These are phyloP conservation scores for Nyctibius bracteatus DNA, from an alignment of 2,113 vertebrate species.

Conservation along the genomic window DNA sequence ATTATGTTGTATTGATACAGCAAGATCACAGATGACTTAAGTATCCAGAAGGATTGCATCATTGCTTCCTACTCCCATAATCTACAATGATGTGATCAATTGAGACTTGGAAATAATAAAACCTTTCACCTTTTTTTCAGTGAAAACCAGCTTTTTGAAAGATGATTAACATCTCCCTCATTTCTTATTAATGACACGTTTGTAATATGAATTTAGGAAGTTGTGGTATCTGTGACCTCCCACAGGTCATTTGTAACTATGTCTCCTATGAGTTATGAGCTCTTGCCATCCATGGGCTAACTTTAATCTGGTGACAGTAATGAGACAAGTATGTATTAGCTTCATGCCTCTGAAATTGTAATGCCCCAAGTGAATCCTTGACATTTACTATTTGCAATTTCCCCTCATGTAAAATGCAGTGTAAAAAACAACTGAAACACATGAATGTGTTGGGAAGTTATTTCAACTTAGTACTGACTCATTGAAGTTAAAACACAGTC, in stretches of 20 bases:
- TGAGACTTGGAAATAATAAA: neutral
- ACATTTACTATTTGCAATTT: conserved; percentile 76
- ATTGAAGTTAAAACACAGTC: conserved; percentile 35
- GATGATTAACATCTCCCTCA: neutral
- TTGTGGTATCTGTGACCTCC: conserved; percentile 51
- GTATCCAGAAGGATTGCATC: neutral
- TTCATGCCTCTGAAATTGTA: conserved; percentile 73
- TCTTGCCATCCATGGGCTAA: conserved; percentile 52
- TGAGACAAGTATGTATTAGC: conserved; percentile 78
- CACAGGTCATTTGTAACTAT: conserved; percentile 69
- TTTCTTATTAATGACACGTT: conserved; percentile 53
- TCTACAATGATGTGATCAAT: neutral
- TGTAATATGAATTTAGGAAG: conserved; percentile 42
- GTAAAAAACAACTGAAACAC: conserved; percentile 55
- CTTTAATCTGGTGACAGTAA: conserved; percentile 74
- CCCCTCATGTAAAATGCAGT: conserved; percentile 66
- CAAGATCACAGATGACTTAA: neutral
- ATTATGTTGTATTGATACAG: neutral
- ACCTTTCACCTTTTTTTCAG: conserved; percentile 1
- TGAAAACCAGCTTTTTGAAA: conserved; percentile 24
- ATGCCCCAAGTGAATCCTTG: conserved; percentile 73
- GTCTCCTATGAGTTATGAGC: conserved; percentile 54
- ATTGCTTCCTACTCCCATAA: neutral
- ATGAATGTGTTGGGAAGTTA: conserved; percentile 34
- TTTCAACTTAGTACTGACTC: conserved; percentile 29